A percentile compares a stretch with the other conserved stretches of the same genome.
These are phyloP conservation scores for Elaeidobius kamerunicus DNA, from an alignment of 2,888 invertebrate species.

Conservation along the genomic window DNA sequence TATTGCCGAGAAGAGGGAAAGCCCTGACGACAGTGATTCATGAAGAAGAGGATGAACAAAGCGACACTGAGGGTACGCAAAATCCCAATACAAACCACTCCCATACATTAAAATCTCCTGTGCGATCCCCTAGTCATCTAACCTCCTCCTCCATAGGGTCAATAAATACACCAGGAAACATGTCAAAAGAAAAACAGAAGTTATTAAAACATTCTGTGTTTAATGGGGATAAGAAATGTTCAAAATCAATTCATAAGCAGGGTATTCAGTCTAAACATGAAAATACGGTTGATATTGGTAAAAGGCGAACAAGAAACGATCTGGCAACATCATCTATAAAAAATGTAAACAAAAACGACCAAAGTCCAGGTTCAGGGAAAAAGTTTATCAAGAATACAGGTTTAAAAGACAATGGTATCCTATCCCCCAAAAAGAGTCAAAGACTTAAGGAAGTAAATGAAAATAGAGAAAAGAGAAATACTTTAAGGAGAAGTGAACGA, in stretches of 20 bases:
- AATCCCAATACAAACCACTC: slow-evolving; percentile 40
- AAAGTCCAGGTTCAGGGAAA: slow-evolving; percentile 6
- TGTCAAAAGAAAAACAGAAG: slow-evolving; percentile 85
- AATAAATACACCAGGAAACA: slow-evolving; percentile 66
- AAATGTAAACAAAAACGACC: slow-evolving; percentile 20
- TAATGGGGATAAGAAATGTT: slow-evolving; percentile 61
- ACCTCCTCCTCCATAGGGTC: slow-evolving; percentile 40
- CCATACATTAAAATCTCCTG: slow-evolving; percentile 28
- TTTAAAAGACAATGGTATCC: slow-evolving; percentile 5
- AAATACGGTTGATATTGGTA: slow-evolving; percentile 17
- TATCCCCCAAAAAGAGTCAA: slow-evolving; percentile 9
- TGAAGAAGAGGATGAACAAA: slow-evolving; percentile 44
- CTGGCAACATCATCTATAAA: slow-evolving; percentile 12
- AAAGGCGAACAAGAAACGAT: slow-evolving; percentile 23
- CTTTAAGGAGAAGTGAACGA: slow-evolving; percentile 19
- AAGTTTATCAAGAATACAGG: slow-evolving; percentile 18
- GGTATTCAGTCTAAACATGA: slow-evolving; percentile 2
- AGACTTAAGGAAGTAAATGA: slow-evolving; percentile 10
- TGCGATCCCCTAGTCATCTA: slow-evolving; percentile 14
- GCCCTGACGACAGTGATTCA: slow-evolving; percentile 27
- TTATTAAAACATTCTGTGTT: slow-evolving; percentile 80
- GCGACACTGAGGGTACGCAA: slow-evolving; percentile 50
- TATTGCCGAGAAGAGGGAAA: slow-evolving; percentile 16
- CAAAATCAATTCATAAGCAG: too few relatives aligned
- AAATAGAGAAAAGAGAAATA: background rate